Percentiles rank a stretch among this genome's conserved stretches.
These are phyloP conservation scores for Thalpophila matura DNA, from an alignment of 2,888 invertebrate genomes.

Conservation along the genomic window DNA sequence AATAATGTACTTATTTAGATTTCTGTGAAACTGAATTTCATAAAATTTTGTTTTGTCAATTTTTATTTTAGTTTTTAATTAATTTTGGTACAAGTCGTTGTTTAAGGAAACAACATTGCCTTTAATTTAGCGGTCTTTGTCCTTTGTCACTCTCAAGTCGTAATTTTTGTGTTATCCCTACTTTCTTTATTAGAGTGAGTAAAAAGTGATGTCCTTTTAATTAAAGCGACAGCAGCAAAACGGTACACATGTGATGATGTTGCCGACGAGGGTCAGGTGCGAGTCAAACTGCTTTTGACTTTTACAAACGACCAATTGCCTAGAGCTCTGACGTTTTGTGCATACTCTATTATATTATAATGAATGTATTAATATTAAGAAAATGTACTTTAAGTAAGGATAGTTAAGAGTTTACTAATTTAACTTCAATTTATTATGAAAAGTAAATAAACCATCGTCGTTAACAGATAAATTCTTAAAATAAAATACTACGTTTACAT, in stretches of 20 bases:
- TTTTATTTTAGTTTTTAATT: slow-evolving; percentile 27
- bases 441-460: too few relatives aligned
- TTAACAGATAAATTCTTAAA: too few relatives aligned
- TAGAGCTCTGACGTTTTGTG: slow-evolving; percentile 50
- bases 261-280: slow-evolving; percentile 68
- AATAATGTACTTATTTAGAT: slow-evolving; percentile 15
- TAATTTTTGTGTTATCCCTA: slow-evolving; percentile 45
- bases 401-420: too few relatives aligned
- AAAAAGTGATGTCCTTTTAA: slow-evolving; percentile 73
- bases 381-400: too few relatives aligned
- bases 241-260: slow-evolving; percentile 69
- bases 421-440: too few relatives aligned
- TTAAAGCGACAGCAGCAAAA: slow-evolving; percentile 72
- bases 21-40: slow-evolving; percentile 11
- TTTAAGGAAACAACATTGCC: not conserved
- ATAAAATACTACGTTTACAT: too few relatives aligned
- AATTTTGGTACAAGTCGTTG: slow-evolving; percentile 21
- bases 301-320: slow-evolving; percentile 46
- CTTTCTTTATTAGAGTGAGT: slow-evolving; percentile 62
- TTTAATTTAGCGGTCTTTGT: slow-evolving; percentile 5
- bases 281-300: slow-evolving; percentile 62
- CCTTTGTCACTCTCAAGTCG: slow-evolving; percentile 1
- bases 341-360: too few relatives aligned
- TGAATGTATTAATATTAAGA: too few relatives aligned
- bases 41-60: slow-evolving; percentile 9